Conservation (phyloP, 1,140 invertebrate species). For the Leptonema lineaticorne region DNA sequence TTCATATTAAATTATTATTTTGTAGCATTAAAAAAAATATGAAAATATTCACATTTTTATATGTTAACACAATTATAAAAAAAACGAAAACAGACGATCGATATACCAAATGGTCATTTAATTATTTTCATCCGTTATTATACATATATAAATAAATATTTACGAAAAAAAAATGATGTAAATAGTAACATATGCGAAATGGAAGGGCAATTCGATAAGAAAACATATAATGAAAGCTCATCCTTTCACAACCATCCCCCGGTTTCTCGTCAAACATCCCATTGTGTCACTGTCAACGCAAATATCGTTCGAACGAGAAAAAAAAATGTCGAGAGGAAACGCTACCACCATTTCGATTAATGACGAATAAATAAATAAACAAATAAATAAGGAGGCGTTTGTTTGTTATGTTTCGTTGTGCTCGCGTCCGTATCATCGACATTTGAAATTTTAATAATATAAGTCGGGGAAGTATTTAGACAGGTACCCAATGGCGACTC, state of each 20-base stretch:
- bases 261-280: not conserved
- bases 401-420: slow-evolving; percentile 9
- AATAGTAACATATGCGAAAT: no score
- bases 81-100: no score
- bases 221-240: not conserved
- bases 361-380: not conserved
- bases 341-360: not conserved
- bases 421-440: not conserved
- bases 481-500: slow-evolving; percentile 11
- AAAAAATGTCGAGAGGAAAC: not conserved
- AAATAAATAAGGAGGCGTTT: no score
- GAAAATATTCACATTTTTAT: no score
- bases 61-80: no score
- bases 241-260: not conserved
- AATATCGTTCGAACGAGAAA: not conserved
- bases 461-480: slow-evolving; percentile 14
- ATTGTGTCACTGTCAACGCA: not conserved
- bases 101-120: no score
- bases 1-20: no score
- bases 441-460: slow-evolving; percentile 21
- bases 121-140: no score
- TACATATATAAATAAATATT: no score
- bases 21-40: no score
- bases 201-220: not conserved
- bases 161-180: no score